Conservation (phyloP, 2,113 vertebrate genomes). For the Antechinus flavipes region DNA sequence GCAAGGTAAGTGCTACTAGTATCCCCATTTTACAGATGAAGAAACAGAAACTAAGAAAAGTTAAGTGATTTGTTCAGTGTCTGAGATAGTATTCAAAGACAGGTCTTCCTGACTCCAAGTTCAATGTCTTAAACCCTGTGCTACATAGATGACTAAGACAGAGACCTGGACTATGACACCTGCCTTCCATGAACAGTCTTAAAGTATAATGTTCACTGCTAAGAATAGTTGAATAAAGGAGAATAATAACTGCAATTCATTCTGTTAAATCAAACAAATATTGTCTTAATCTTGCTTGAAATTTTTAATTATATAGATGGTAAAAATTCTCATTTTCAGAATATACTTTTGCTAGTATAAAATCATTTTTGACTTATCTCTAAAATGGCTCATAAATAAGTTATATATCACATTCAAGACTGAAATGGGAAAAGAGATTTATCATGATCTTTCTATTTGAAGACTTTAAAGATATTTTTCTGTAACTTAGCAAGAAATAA, state of each 20-base stretch:
- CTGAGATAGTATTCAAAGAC: not conserved
- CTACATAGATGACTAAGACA: not conserved
- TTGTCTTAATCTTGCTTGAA: conserved; percentile 11
- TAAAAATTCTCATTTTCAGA: conserved; percentile 44
- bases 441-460: not conserved
- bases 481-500: conserved; percentile 13
- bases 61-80: not conserved
- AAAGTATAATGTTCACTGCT: not conserved
- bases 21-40: not conserved
- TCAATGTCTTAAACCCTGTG: not conserved
- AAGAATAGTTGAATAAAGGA: not conserved
- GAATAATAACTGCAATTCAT: not conserved
- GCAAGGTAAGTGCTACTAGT: not conserved
- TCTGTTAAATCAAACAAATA: conserved; percentile 21
- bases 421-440: not conserved
- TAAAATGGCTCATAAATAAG: conserved; percentile 31
- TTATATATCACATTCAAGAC: not conserved
- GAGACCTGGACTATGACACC: not conserved
- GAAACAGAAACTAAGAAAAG: not conserved
- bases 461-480: conserved; percentile 43
- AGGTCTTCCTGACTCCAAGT: not conserved
- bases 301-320: not conserved
- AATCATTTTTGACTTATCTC: conserved; percentile 23
- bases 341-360: conserved; percentile 13
- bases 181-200: not conserved